Evolutionary conservation across 2,888 invertebrate genomes (phyloP), one percentile per base, ranked within the genome.

Genomic region (Anorthoa munda): DNA sequence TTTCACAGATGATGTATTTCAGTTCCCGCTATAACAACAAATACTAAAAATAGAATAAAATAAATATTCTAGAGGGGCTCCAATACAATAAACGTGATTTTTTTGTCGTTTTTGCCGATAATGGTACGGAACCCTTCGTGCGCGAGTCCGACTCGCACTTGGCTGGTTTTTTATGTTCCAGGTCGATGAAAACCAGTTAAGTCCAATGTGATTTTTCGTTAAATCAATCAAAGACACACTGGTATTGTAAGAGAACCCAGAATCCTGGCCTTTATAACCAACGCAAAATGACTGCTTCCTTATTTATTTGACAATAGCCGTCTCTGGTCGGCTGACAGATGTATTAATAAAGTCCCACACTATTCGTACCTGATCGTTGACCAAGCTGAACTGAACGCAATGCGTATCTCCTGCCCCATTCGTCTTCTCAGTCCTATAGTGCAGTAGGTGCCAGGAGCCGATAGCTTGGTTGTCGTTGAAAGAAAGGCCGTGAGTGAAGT

Each of bases 381-480:
- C 87, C n/a, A 86, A 78, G 48, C 88, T 86, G 79, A 95, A 94
- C 68, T 93, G 89, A 7, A 94, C 92, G 74, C 95, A 95, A 60
- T 93, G 92, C 0, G 92, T 87, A 18, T 94, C 93, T 17, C 90
- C 92, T 2, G 92, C 85, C 4, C 92, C 92, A 64, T 92, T 92
- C 2, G 88, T 87, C 51, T 89, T 92, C 72, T 93, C 92, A 1
- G 91, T 92, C 75, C 88, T 91, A 77, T 90, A 92, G 77, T 92
- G 93, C 58, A 94, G 86, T 48, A 94, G 87, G 74, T 94, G 92
- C 95, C 95, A 95, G 51, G 88, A 89, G n/a, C 95, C 95, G 9
- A 92, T 75, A 4, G 93, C 94, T 66, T 94, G 90, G 56, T 81
- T 88, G 76, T 94, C 94, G 71, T 93, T 92, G 83, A 95, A 94